Percentiles rank a stretch among this genome's conserved stretches.
phyloP scores from a whole-genome alignment of 2,888 invertebrate species.

The Monoplex corrugatus region DNA sequence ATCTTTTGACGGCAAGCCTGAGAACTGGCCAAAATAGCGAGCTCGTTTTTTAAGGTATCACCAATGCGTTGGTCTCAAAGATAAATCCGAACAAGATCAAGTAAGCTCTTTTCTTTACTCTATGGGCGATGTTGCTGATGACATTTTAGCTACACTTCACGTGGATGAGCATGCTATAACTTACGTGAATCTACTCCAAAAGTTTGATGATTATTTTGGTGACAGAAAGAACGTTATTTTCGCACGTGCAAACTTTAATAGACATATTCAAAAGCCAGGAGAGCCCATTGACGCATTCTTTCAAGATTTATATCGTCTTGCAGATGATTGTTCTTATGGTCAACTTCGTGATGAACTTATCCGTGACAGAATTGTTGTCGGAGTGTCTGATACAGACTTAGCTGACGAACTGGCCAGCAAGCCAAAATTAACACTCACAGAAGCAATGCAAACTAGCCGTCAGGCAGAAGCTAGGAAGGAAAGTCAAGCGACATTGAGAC shows the following conservation, averaged over 20 bases:
- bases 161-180: neutral
- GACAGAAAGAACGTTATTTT: neutral
- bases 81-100: neutral
- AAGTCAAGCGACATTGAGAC: too few relatives aligned
- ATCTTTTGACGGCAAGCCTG: neutral
- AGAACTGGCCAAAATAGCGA: conserved; percentile 25
- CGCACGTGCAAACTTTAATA: neutral
- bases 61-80: neutral
- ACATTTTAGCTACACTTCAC: neutral
- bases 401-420: neutral
- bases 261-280: neutral
- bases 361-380: conserved; percentile 33
- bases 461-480: conserved; percentile 37
- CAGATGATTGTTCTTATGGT: conserved; percentile 3
- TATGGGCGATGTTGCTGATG: neutral
- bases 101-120: neutral
- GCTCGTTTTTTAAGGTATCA: neutral
- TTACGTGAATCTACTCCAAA: neutral
- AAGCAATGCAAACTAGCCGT: neutral
- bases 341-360: conserved; percentile 22
- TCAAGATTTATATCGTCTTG: conserved; percentile 2
- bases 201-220: neutral
- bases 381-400: conserved; percentile 13
- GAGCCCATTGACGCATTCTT: conserved; percentile 5
- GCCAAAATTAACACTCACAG: neutral